Percentiles rank a stretch among this genome's conserved stretches.
Conservation (phyloP, 2,888 invertebrate genomes). For the Acanthosepion pharaonis region DNA sequence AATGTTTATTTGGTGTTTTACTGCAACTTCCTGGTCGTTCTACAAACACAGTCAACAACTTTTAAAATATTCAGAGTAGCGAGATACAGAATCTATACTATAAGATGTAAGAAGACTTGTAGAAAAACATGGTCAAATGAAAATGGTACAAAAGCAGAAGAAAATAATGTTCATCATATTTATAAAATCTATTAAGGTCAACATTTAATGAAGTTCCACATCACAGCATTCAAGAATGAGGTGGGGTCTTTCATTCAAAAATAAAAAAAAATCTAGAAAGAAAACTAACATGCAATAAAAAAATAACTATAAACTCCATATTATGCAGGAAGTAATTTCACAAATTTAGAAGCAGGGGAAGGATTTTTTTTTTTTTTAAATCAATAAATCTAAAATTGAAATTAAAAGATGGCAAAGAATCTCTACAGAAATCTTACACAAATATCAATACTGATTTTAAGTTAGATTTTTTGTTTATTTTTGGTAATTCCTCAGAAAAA, state of each 20-base stretch:
- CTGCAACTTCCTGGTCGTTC: too few species aligned
- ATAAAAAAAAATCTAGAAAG: background rate
- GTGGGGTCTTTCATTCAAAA: background rate
- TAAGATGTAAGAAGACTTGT: background rate
- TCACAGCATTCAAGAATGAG: background rate
- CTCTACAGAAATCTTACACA: too few species aligned
- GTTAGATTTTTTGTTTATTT: too few species aligned
- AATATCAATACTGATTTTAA: too few species aligned
- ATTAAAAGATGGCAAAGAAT: too few species aligned
- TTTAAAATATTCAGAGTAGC: background rate
- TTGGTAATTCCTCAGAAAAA: too few species aligned
- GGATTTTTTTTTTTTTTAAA: background rate
- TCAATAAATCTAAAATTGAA: too few species aligned
- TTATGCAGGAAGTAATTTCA: conserved; percentile 2
- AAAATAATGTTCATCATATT: background rate
- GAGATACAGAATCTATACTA: background rate
- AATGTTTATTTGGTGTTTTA: too few species aligned
- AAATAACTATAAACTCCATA: background rate
- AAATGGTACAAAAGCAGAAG: background rate
- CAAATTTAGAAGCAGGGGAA: background rate
- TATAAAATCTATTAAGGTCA: background rate
- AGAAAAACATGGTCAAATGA: background rate
- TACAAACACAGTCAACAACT: background rate
- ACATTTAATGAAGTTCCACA: background rate
- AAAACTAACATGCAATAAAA: conserved; percentile 22